Evolutionary conservation across 2,797 vertebrate species (phyloP).

Genomic region (Paedocypris micromegethes): DNA sequence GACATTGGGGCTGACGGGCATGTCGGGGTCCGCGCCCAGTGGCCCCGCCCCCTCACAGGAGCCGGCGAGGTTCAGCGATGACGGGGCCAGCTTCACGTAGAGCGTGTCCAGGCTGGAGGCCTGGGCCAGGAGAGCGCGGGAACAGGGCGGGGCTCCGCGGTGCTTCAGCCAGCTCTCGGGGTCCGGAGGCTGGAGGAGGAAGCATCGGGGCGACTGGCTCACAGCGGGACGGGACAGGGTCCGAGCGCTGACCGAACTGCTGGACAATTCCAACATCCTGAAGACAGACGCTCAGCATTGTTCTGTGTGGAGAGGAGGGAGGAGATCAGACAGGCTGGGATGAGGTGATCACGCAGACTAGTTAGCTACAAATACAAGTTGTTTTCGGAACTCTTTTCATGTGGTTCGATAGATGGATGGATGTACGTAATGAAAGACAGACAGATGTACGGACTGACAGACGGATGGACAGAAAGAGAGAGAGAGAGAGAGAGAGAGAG

Average conservation of each 20-base stretch:
- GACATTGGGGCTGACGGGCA: conserved; percentile 80
- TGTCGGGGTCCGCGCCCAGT: conserved; percentile 64
- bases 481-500: too few relatives aligned
- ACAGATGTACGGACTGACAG: too few relatives aligned
- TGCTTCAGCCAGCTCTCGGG: conserved; percentile 83
- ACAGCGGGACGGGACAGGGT: conserved; percentile 4
- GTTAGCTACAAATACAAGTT: too few relatives aligned
- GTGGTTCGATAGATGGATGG: too few relatives aligned
- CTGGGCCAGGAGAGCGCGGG: conserved; percentile 69
- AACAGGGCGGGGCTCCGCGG: conserved; percentile 64
- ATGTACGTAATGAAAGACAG: too few relatives aligned
- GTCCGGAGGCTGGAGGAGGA: conserved; percentile 68
- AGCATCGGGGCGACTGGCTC: conserved; percentile 58
- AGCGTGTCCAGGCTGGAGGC: conserved; percentile 74
- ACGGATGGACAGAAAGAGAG: too few relatives aligned
- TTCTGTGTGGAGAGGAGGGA: conserved; percentile 62
- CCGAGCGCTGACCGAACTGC: conserved; percentile 50
- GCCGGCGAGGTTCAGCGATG: conserved; percentile 56
- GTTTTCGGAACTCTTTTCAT: too few relatives aligned
- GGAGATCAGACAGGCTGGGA: not conserved
- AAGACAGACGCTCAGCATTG: conserved; percentile 74
- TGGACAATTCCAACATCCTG: conserved; percentile 80
- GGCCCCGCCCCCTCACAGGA: conserved; percentile 56
- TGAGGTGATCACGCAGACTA: too few relatives aligned
- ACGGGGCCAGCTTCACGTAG: conserved; percentile 52